Conservation (phyloP, 2,888 invertebrate genomes). For the Tethea ocularis region DNA sequence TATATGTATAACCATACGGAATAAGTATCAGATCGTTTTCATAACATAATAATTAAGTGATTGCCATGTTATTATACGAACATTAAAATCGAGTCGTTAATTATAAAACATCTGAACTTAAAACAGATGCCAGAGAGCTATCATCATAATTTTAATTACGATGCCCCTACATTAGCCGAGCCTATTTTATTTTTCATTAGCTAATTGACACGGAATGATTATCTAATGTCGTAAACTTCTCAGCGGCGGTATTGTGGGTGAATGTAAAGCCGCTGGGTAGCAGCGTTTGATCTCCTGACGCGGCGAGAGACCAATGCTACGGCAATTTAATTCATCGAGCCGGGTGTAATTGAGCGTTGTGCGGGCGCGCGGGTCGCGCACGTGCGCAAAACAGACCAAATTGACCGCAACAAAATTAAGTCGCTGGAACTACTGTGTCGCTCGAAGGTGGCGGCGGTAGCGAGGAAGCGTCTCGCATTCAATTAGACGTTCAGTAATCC, state of each 20-base stretch:
- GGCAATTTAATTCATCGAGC: conserved; percentile 75
- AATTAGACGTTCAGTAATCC: conserved; percentile 83
- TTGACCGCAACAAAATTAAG: conserved; percentile 78
- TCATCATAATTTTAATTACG: conserved; percentile 78
- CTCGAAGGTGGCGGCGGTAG: conserved; percentile 49
- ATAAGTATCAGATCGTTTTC: neutral
- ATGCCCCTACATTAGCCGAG: conserved; percentile 57
- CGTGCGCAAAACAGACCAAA: conserved; percentile 73
- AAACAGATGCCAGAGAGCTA: conserved; percentile 73
- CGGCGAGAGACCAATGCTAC: conserved; percentile 50
- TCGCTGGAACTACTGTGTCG: conserved; percentile 50
- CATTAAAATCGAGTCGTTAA: conserved; percentile 2
- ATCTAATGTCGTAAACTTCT: conserved; percentile 74
- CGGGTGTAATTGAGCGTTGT: conserved; percentile 68
- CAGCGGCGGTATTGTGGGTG: conserved; percentile 49
- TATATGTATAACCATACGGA: neutral
- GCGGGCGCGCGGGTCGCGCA: conserved; percentile 52
- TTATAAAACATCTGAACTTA: conserved; percentile 31
- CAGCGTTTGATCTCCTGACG: conserved; percentile 71
- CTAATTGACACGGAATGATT: conserved; percentile 81
- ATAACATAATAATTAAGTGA: neutral
- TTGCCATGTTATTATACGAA: too few species aligned
- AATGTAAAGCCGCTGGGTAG: conserved; percentile 56
- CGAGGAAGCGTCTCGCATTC: conserved; percentile 77
- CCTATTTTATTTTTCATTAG: conserved; percentile 82